Base-by-base conservation (phyloP, 2,797 vertebrate genomes). In the Phalloptychus januarius region DNA sequence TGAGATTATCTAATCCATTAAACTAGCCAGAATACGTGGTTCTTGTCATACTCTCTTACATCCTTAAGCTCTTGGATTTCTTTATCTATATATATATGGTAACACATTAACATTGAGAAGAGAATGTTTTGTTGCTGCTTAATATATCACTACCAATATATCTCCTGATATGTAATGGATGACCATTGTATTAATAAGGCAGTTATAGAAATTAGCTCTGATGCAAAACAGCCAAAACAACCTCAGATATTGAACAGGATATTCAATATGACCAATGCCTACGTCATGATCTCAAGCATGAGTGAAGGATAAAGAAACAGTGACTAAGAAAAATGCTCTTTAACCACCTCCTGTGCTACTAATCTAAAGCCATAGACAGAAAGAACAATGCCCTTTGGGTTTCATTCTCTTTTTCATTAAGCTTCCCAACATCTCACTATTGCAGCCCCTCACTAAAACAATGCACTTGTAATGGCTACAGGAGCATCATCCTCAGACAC, bases 361-460 rank as follows among this genome's bases (percentile, higher is more conserved):
- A 45, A 78, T 75, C 48, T 52, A 71, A 83, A 73, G 80, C 69
- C 67, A 74, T 16, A 78, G 61, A 77, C 77, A 85, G 73, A 48
- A 44, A 42, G 42, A 16, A 36, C 40, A 77, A 71, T 84, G 58
- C 67, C 74, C 87, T 84, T 84, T 71, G 56, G 72, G 79, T 23
- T 85, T 79, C 52, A 52, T 61, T 44, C 42, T 77, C 69, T 72
- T 77, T 31, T 70, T 70, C 12, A 70, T 77, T 52, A n/a, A n/a
- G 48, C 71, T 85, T 69, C 28, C 45, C 71, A 77, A 87, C 78
- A 79, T 79, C 71, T 81, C 71, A 46, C 48, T 83, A 78, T 75
- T 76, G 71, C 77, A 72, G 79, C 87, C 75, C 71, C 79, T 81
- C 69, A 61, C 36, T 56, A 79, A 85, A 90, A 86, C 78, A 87